Percentiles rank a stretch among this genome's conserved stretches.
Conservation (phyloP, 2,888 invertebrate genomes). For the Catocala fraxini region DNA sequence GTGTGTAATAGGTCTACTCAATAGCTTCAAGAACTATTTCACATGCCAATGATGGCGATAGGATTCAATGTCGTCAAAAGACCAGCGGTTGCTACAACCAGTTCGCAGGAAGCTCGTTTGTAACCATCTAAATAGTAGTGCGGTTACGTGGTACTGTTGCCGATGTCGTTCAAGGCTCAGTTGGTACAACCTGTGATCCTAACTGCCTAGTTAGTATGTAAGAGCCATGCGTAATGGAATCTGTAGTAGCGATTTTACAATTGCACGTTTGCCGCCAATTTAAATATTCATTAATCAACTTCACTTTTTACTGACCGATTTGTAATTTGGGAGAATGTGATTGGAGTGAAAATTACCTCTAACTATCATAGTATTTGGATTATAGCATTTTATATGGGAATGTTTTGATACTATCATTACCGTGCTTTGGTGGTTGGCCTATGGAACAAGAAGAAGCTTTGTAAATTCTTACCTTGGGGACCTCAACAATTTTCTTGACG, state of each 20-base stretch:
- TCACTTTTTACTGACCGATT: too few species aligned
- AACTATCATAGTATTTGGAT: too few species aligned
- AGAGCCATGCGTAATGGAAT: neutral
- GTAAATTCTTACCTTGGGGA: conserved; percentile 60
- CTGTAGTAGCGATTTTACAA: neutral
- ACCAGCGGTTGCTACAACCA: neutral
- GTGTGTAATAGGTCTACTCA: too few species aligned
- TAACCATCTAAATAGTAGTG: neutral
- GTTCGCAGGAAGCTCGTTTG: neutral
- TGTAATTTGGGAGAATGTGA: too few species aligned
- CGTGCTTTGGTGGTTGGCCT: too few species aligned
- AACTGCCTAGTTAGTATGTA: neutral
- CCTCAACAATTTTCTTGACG: conserved; percentile 63
- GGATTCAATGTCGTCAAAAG: neutral
- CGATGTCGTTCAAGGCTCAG: conserved; percentile 5
- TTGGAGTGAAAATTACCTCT: too few species aligned
- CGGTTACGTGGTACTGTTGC: conserved; percentile 1
- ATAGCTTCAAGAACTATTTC: neutral
- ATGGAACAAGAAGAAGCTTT: neutral
- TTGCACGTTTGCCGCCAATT: too few species aligned
- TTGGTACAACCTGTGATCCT: neutral
- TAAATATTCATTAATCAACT: too few species aligned
- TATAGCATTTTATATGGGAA: too few species aligned
- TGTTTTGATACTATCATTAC: too few species aligned
- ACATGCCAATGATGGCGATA: neutral